phyloP scores from a whole-genome alignment of 2,797 vertebrate genomes.

The Eremophila alpestris region DNA sequence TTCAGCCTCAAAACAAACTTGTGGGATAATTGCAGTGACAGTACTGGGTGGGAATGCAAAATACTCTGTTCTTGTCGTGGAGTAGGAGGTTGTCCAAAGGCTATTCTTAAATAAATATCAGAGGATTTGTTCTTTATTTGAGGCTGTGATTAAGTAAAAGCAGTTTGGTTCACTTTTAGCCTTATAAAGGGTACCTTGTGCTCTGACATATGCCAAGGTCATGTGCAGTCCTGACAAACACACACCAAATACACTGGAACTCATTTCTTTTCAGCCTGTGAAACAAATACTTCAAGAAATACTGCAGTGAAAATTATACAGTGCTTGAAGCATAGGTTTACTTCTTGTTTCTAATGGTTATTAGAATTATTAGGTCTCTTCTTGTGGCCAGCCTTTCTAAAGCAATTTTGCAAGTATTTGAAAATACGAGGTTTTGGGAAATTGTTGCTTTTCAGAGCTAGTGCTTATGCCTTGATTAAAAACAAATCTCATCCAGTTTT shows the following conservation, averaged over 20 bases:
- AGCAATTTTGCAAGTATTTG: not conserved
- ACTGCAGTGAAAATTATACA: not conserved
- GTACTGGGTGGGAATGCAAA: not conserved
- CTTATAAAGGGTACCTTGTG: not conserved
- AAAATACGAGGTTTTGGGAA: not conserved
- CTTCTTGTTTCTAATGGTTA: not conserved
- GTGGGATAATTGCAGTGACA: not conserved
- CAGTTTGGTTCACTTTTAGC: not conserved
- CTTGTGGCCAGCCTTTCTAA: not conserved
- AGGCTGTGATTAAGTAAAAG: not conserved
- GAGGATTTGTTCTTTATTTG: not conserved
- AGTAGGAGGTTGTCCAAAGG: not conserved
- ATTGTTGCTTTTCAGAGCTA: not conserved
- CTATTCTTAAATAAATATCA: not conserved
- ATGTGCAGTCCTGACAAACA: not conserved
- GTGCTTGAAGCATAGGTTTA: not conserved
- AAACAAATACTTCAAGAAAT: not conserved
- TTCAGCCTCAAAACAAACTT: not conserved
- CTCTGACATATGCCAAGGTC: not conserved
- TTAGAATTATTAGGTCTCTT: not conserved
- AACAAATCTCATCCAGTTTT: not conserved
- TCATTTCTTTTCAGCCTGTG: not conserved
- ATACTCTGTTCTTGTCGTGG: not conserved
- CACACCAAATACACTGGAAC: not conserved
- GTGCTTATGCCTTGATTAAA: not conserved